Evolutionary conservation across 2,797 vertebrate species (phyloP).

Genomic region (Tiaroga cobitis): DNA sequence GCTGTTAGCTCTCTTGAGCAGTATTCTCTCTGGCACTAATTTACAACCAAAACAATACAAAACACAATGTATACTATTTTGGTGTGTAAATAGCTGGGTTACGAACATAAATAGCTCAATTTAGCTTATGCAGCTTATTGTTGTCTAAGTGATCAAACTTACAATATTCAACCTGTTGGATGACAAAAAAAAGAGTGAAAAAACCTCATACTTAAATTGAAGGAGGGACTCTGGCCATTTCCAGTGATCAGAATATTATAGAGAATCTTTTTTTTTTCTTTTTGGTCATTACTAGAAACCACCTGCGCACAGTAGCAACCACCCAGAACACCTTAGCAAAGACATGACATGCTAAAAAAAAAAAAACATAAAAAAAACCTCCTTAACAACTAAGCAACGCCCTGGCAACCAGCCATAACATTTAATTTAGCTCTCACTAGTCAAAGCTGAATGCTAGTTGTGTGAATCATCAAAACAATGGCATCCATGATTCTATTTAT

Average conservation of each 20-base stretch:
- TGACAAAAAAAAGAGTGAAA: background rate
- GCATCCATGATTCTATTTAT: background rate
- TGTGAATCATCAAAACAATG: conserved; percentile 21
- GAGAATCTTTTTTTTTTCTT: background rate
- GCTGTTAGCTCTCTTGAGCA: background rate
- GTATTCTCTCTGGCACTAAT: background rate
- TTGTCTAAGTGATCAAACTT: background rate
- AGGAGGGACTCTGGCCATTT: background rate
- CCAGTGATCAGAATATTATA: background rate
- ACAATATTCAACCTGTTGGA: background rate
- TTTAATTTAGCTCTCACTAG: conserved; percentile 42
- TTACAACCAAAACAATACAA: background rate
- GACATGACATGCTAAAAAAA: background rate
- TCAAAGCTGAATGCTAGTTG: conserved; percentile 40
- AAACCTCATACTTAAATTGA: background rate
- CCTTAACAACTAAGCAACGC: background rate
- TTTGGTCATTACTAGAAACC: background rate
- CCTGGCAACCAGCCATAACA: background rate
- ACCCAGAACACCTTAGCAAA: background rate
- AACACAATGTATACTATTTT: background rate
- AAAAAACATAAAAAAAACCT: background rate
- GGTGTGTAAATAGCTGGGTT: background rate
- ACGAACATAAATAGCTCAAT: background rate
- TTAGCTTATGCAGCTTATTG: background rate
- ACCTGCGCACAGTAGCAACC: background rate